Evolutionary conservation across 1,140 invertebrate genomes (phyloP).

Genomic region (Saccostrea echinata): DNA sequence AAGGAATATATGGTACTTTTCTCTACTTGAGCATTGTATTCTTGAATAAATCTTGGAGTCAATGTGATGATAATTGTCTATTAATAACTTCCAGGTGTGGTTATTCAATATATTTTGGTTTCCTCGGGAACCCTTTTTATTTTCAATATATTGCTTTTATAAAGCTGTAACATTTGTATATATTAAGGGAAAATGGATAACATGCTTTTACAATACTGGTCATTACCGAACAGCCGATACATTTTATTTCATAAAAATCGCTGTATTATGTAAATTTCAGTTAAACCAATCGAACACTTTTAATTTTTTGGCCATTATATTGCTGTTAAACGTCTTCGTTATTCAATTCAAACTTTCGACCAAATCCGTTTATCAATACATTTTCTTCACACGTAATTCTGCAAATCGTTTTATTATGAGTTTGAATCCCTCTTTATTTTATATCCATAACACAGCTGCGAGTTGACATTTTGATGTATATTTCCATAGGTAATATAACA

Average conservation of each 20-base stretch:
- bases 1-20: no score
- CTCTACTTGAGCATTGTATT: no score
- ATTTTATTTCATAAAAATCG: conserved; percentile 14
- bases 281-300: neutral
- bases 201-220: neutral
- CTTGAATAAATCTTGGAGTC: no score
- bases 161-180: neutral
- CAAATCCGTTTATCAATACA: neutral
- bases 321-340: neutral
- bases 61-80: neutral
- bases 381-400: conserved; percentile 8
- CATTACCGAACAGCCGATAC: neutral
- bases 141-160: neutral
- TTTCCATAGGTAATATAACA: conserved; percentile 34
- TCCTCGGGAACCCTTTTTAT: neutral
- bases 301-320: conserved; percentile 4
- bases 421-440: conserved; percentile 2
- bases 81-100: neutral
- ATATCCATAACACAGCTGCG: conserved; percentile 9
- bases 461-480: no score
- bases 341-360: neutral
- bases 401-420: conserved; percentile 29
- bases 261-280: conserved; percentile 22
- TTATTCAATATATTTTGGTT: conserved; percentile 11
- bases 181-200: neutral